These are phyloP conservation scores for Dinoponera quadriceps DNA, from an alignment of 1,140 invertebrate species.

Conservation along the genomic window DNA sequence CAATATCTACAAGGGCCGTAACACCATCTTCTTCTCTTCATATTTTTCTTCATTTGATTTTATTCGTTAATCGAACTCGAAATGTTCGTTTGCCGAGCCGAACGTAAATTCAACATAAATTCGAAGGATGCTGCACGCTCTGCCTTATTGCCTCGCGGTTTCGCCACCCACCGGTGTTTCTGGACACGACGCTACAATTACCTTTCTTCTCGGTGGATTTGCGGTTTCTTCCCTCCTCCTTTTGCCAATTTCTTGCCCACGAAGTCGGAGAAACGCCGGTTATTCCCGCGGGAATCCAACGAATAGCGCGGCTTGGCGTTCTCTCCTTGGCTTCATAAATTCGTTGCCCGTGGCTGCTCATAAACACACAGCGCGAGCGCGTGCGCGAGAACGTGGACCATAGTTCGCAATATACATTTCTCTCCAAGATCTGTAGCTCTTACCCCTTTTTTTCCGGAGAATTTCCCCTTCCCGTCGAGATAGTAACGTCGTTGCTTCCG, in stretches of 20 bases:
- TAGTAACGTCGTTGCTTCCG: neutral
- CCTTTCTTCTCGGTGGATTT: slow-evolving; percentile 10
- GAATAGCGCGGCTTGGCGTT: no score
- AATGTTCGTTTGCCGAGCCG: no score
- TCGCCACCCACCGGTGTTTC: slow-evolving; percentile 4
- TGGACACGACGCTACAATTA: slow-evolving; percentile 24
- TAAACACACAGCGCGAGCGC: slow-evolving; percentile 1
- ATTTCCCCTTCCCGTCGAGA: neutral
- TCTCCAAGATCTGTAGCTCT: slow-evolving; percentile 4
- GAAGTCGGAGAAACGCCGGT: neutral
- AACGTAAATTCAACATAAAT: slow-evolving; percentile 35
- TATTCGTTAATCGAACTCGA: no score
- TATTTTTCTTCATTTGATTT: no score
- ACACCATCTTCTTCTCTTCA: no score
- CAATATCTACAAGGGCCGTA: no score
- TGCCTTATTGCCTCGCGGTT: slow-evolving; percentile 21
- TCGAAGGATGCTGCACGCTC: slow-evolving; percentile 3
- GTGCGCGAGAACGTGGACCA: neutral
- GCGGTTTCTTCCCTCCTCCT: slow-evolving; percentile 1
- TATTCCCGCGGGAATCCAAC: neutral
- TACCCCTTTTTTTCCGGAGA: neutral
- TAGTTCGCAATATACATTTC: slow-evolving; percentile 15
- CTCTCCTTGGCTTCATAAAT: slow-evolving; percentile 28
- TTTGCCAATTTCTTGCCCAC: slow-evolving; percentile 20
- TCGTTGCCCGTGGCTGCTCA: neutral